Evolutionary conservation across 1,140 invertebrate genomes (phyloP).

Genomic region (Sitobion miscanthi): DNA sequence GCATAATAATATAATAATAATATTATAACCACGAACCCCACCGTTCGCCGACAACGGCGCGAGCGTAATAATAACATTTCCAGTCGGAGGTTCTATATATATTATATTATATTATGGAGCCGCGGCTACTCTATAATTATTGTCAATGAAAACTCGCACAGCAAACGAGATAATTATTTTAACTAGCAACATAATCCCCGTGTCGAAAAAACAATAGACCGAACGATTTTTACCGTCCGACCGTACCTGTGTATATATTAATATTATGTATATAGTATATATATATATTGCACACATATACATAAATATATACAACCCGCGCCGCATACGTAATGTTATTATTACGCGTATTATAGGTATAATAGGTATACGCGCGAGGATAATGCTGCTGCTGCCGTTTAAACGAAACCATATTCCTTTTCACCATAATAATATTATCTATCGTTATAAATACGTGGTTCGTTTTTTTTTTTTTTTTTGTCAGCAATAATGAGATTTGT

Average conservation of each 20-base stretch:
- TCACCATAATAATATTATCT: not conserved
- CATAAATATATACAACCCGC: not conserved
- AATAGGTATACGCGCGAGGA: not conserved
- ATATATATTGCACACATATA: not conserved
- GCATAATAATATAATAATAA: not conserved
- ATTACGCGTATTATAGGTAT: not conserved
- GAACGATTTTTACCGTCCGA: conserved; percentile 15
- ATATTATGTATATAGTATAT: not conserved
- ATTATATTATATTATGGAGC: not conserved
- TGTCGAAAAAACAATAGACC: conserved; percentile 52
- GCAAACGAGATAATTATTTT: conserved; percentile 56
- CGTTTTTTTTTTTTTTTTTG: not conserved
- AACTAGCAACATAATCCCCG: conserved; percentile 37
- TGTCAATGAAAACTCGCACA: conserved; percentile 45
- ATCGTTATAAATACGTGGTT: conserved; percentile 7
- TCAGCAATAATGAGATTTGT: conserved; percentile 23
- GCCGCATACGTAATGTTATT: not conserved
- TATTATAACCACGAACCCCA: conserved; percentile 9
- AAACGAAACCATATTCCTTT: conserved; percentile 26
- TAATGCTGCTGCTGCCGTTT: not conserved
- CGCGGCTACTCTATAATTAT: conserved; percentile 54
- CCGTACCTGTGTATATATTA: not conserved
- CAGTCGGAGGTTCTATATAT: conserved; percentile 10
- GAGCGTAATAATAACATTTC: conserved; percentile 39
- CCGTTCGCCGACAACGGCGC: not conserved